phyloP scores from a whole-genome alignment of 2,888 invertebrate species.

The Tuta absoluta region DNA sequence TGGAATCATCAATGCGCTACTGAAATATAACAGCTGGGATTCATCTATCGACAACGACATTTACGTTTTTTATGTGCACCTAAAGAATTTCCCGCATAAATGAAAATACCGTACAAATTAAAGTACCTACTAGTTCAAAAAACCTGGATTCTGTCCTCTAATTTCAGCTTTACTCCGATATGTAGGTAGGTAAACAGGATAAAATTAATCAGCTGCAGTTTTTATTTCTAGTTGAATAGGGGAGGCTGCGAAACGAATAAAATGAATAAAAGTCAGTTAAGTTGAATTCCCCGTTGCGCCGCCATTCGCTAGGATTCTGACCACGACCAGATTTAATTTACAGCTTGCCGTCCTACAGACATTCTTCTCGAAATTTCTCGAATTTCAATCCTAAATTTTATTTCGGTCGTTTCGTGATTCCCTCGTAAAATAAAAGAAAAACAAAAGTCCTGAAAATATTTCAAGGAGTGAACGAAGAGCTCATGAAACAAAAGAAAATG shows the following conservation, averaged over 20 bases:
- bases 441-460: too few relatives aligned
- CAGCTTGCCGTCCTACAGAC: slow-evolving; percentile 38
- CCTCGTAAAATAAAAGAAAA: not conserved
- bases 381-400: slow-evolving; percentile 29
- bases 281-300: slow-evolving; percentile 38
- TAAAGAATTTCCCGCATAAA: not conserved
- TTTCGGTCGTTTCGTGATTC: not conserved
- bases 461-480: too few relatives aligned
- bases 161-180: slow-evolving; percentile 6
- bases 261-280: slow-evolving; percentile 34
- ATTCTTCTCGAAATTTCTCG: slow-evolving; percentile 37
- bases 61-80: too few relatives aligned
- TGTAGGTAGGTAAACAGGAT: slow-evolving; percentile 13
- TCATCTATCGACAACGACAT: too few relatives aligned
- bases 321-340: slow-evolving; percentile 53
- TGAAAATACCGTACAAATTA: not conserved
- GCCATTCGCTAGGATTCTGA: slow-evolving; percentile 40
- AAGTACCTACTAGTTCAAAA: too few relatives aligned
- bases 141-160: slow-evolving; percentile 10
- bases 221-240: slow-evolving; percentile 17
- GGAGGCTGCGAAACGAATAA: slow-evolving; percentile 20
- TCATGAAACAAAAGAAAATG: too few relatives aligned
- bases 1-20: too few relatives aligned
- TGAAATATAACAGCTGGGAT: too few relatives aligned
- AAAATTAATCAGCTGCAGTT: slow-evolving; percentile 17